Evolutionary conservation across 2,113 vertebrate species (phyloP), one percentile per base, ranked within the genome.

Genomic region (Ceyx margarethae): DNA sequence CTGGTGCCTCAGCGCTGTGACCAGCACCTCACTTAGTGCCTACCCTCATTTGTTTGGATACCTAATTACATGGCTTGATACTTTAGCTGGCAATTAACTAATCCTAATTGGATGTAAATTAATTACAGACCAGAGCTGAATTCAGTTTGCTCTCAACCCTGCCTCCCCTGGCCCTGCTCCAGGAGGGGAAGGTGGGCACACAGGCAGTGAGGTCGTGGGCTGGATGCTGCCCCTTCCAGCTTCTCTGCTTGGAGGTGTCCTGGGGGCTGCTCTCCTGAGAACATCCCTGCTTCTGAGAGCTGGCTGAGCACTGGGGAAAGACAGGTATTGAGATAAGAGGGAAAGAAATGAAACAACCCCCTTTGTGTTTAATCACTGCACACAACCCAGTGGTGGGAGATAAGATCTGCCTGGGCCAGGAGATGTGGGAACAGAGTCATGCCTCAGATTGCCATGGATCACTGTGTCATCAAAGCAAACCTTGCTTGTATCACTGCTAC

Each of bases 71-170:
- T 31, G 78, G 89, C 56, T 90, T 93, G 89, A 95, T 74, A 72
- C 88, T 94, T 81, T 29, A 89, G 51, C 54, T 68, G 42, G 89
- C 64, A 43, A 73, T 77, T 95, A 95, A 96, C 95, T 85, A 91
- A 90, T 85, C 76, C 68, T 96, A 96, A 96, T 92, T 96, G 92
- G 88, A 85, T 95, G 81, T 87, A 89, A 95, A 95, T 95, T 90
- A 94, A 96, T 96, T 93, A 91, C 23, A 89, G 79, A 92, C 65
- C 29, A 69, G 26, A 31, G 40, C 87, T 88, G 87, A 48, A 65
- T 78, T 84, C n/a, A 4, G 45, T 93, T 94, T 95, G 84, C 57
- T 90, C 81, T 81, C 91, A 46, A 40, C 81, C 29, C 40, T 2
- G 33, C 75, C 50, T 75, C 15, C 69, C 54, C 45, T 23, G 65